Evolutionary conservation across 2,113 vertebrate species (phyloP).

Genomic region (Dipodomys ordii): DNA sequence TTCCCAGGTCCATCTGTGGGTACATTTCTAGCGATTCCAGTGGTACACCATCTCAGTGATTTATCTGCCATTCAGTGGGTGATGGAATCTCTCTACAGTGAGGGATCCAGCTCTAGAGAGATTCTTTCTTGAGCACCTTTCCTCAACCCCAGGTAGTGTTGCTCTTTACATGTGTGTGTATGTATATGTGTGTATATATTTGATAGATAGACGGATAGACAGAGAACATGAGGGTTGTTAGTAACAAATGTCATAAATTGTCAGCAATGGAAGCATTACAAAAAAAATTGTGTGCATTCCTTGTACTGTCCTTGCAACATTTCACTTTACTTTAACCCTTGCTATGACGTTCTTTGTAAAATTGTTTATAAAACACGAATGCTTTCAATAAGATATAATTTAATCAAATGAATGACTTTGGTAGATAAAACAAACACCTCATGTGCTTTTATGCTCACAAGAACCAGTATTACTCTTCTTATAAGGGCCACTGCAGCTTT

Average conservation of each 20-base stretch:
- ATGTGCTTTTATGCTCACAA: not conserved
- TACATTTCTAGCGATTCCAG: not conserved
- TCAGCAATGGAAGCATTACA: not conserved
- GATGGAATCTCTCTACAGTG: rapidly evolving
- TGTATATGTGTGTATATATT: too few relatives aligned
- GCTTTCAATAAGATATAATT: not conserved
- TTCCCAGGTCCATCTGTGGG: not conserved
- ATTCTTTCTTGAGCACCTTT: not conserved
- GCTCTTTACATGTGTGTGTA: not conserved
- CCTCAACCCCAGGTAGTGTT: not conserved
- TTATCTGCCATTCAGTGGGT: not conserved
- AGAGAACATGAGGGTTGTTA: not conserved
- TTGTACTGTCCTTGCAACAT: not conserved
- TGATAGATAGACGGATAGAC: too few relatives aligned
- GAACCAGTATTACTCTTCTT: not conserved
- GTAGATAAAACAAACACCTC: not conserved
- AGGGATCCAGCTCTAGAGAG: not conserved
- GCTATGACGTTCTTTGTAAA: not conserved
- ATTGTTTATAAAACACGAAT: not conserved
- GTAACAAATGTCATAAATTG: not conserved
- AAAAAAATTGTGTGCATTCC: not conserved
- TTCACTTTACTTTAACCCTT: not conserved
- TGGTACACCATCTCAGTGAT: too few relatives aligned
- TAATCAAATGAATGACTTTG: not conserved
- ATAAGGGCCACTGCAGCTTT: not conserved